Evolutionary conservation across 2,888 invertebrate genomes (phyloP).

Genomic region (Agrenia bidenticulata): DNA sequence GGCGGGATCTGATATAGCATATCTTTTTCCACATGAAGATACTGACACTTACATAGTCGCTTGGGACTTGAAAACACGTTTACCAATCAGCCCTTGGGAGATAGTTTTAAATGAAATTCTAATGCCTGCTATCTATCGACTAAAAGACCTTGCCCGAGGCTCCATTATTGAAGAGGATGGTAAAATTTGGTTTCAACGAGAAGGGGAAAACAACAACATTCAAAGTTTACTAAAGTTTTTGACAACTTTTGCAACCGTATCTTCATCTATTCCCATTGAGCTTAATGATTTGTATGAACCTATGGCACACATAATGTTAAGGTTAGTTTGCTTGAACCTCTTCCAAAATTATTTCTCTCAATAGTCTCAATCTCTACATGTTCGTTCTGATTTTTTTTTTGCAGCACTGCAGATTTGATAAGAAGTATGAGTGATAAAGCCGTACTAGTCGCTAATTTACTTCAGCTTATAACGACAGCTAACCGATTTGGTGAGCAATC

Average conservation of each 20-base stretch:
- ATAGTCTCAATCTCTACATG: not conserved
- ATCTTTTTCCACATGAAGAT: constrained; percentile 24
- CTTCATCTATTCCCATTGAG: constrained; percentile 28
- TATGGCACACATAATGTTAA: constrained; percentile 35
- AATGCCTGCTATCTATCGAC: not conserved
- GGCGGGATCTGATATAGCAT: constrained; percentile 13
- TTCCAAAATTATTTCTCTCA: too few relatives aligned
- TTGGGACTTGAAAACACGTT: constrained; percentile 22
- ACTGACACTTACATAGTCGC: constrained; percentile 22
- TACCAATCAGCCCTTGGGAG: constrained; percentile 26
- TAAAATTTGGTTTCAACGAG: not conserved
- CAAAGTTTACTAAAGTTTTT: constrained; percentile 31
- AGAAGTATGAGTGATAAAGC: not conserved
- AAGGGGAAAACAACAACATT: not conserved
- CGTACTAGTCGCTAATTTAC: not conserved
- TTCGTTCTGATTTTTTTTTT: not conserved
- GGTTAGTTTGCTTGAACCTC: too few relatives aligned
- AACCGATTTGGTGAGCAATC: not conserved
- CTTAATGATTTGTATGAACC: constrained; percentile 37
- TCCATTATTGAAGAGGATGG: not conserved
- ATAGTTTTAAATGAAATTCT: constrained; percentile 21
- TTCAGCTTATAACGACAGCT: constrained; percentile 4
- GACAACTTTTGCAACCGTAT: constrained; percentile 31
- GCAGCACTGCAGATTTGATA: not conserved
- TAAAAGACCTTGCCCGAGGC: not conserved